A percentile compares a stretch with the other conserved stretches of the same genome.
Conservation (phyloP, 2,888 invertebrate genomes). For the Euproctis similis region DNA sequence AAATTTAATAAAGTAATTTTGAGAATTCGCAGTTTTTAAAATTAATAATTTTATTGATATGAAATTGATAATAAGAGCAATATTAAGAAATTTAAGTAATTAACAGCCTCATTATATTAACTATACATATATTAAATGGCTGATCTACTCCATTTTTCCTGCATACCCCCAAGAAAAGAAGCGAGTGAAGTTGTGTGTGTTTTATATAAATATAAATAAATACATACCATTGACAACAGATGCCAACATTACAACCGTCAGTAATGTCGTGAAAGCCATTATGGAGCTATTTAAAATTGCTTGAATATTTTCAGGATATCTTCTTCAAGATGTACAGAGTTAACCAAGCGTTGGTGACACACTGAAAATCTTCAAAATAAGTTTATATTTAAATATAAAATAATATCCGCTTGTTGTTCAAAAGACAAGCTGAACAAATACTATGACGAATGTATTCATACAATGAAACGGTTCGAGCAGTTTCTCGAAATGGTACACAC, state of each 20-base stretch:
- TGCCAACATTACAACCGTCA: slow-evolving; percentile 28
- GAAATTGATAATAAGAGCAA: too few relatives aligned
- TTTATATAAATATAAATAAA: slow-evolving; percentile 1
- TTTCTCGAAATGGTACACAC: slow-evolving; percentile 20
- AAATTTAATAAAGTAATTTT: too few relatives aligned
- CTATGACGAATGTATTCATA: slow-evolving; percentile 36
- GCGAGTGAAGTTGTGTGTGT: background rate
- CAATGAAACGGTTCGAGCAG: slow-evolving; percentile 9
- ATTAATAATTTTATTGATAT: too few relatives aligned
- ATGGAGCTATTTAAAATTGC: slow-evolving; percentile 19
- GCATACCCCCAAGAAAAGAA: too few relatives aligned
- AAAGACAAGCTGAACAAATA: slow-evolving; percentile 51
- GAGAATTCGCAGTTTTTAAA: too few relatives aligned
- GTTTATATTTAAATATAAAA: slow-evolving; percentile 47
- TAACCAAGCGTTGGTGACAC: slow-evolving; percentile 27
- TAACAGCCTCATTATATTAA: too few relatives aligned
- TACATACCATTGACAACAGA: slow-evolving; percentile 37
- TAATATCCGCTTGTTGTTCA: slow-evolving; percentile 46
- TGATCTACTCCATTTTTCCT: too few relatives aligned
- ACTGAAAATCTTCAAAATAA: slow-evolving; percentile 37
- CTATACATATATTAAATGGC: too few relatives aligned
- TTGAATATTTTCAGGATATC: slow-evolving; percentile 11
- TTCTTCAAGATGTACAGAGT: slow-evolving; percentile 15
- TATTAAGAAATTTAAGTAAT: too few relatives aligned
- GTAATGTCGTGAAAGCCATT: slow-evolving; percentile 37